These are phyloP conservation scores for Imbricaverruca yamaguchii DNA, from an alignment of 2,888 invertebrate species.

Conservation along the genomic window DNA sequence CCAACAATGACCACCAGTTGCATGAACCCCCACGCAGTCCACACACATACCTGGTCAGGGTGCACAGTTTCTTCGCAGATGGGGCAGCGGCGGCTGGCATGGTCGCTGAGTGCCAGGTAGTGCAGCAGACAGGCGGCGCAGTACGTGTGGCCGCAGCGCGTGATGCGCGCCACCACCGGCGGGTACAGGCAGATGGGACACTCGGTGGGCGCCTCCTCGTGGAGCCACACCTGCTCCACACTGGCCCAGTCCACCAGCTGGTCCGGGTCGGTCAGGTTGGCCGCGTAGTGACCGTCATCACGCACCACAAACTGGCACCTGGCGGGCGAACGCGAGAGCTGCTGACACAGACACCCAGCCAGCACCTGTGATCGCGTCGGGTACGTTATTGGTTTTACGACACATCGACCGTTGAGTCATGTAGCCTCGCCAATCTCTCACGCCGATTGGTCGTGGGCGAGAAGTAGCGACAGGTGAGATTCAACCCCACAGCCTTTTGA, in stretches of 20 bases:
- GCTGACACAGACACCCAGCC: too few species aligned
- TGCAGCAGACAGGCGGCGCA: constrained; percentile 95
- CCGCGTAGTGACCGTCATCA: constrained; percentile 66
- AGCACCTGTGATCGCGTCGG: too few species aligned
- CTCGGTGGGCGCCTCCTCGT: constrained; percentile 57
- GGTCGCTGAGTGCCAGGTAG: constrained; percentile 78
- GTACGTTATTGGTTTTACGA: too few species aligned
- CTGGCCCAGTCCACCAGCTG: constrained; percentile 81
- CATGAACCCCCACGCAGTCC: too few species aligned
- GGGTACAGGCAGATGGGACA: constrained; percentile 90
- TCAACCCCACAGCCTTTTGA: too few species aligned
- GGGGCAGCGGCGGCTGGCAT: constrained; percentile 76
- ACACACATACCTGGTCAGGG: constrained; percentile 51
- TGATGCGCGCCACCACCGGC: constrained; percentile 69
- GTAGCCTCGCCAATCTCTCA: too few species aligned
- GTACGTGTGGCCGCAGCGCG: constrained; percentile 89
- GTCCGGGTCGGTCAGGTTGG: constrained; percentile 75
- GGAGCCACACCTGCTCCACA: constrained; percentile 78
- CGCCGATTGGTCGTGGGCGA: too few species aligned
- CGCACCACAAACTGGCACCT: constrained; percentile 95
- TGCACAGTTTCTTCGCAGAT: constrained; percentile 81
- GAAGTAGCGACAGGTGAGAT: too few species aligned
- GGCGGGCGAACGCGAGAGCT: not conserved
- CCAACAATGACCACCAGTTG: too few species aligned
- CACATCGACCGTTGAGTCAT: too few species aligned